Conservation (phyloP, 2,888 invertebrate genomes). For the Cantharis flavilabris region DNA sequence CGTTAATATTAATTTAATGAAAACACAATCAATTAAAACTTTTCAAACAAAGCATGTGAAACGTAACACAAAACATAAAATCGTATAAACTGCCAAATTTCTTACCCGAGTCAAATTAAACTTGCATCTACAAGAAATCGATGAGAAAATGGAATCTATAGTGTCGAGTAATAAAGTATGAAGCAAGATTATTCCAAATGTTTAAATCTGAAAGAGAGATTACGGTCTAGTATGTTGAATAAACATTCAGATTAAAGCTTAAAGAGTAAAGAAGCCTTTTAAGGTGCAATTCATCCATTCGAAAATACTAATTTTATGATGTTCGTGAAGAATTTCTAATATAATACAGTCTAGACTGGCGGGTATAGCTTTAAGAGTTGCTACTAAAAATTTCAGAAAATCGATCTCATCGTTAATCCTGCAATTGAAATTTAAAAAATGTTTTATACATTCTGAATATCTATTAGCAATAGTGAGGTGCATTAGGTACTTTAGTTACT, state of each 20-base stretch:
- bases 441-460: neutral
- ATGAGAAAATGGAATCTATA: neutral
- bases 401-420: neutral
- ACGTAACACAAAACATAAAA: neutral
- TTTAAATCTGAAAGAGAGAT: conserved; percentile 16
- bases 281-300: conserved; percentile 23
- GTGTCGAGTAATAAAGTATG: neutral
- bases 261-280: conserved; percentile 15
- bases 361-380: neutral
- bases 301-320: conserved; percentile 24
- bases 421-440: neutral
- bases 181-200: neutral
- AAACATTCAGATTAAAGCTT: conserved; percentile 12
- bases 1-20: neutral
- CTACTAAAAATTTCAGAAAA: neutral
- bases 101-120: neutral
- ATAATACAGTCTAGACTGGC: neutral
- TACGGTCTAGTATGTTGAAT: conserved; percentile 7
- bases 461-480: neutral
- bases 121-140: neutral
- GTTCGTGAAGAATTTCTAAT: conserved; percentile 22
- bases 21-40: neutral
- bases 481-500: neutral
- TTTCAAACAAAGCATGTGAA: neutral
- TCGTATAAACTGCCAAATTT: neutral